phyloP scores from a whole-genome alignment of 1,140 invertebrate genomes.

The Ditylenchus dipsaci region DNA sequence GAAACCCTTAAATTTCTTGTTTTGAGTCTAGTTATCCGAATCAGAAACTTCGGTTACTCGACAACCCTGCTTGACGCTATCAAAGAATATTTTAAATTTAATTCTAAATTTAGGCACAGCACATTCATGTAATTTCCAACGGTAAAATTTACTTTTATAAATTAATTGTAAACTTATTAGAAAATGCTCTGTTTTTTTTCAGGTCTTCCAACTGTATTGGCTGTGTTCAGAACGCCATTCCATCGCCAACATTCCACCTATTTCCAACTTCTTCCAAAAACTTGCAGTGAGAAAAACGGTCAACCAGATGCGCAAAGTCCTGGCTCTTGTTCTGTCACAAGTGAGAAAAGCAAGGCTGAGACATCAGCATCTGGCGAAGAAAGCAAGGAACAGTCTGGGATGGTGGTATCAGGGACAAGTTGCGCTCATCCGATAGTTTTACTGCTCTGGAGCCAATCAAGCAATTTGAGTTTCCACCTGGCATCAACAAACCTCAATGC shows the following conservation, averaged over 20 bases:
- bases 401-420: constrained; percentile 7
- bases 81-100: too few species aligned
- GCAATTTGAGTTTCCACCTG: constrained; percentile 51
- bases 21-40: too few species aligned
- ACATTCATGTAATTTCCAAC: constrained; percentile 38
- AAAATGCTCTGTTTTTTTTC: neutral
- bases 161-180: constrained; percentile 1
- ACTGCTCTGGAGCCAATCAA: constrained; percentile 16
- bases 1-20: too few species aligned
- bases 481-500: constrained; percentile 62
- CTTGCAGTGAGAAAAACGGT: constrained; percentile 10
- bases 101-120: too few species aligned
- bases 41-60: too few species aligned
- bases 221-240: constrained; percentile 39
- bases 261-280: constrained; percentile 32
- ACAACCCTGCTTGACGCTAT: too few species aligned
- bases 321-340: constrained; percentile 10
- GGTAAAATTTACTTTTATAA: constrained; percentile 11
- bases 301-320: neutral
- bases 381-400: neutral
- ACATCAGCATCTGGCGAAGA: neutral
- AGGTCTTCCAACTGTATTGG: constrained; percentile 46
- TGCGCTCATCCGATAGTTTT: neutral
- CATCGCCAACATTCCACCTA: constrained; percentile 27
- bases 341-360: neutral